These are phyloP conservation scores for Arctia plantaginis DNA, from an alignment of 2,888 invertebrate genomes.

Conservation along the genomic window DNA sequence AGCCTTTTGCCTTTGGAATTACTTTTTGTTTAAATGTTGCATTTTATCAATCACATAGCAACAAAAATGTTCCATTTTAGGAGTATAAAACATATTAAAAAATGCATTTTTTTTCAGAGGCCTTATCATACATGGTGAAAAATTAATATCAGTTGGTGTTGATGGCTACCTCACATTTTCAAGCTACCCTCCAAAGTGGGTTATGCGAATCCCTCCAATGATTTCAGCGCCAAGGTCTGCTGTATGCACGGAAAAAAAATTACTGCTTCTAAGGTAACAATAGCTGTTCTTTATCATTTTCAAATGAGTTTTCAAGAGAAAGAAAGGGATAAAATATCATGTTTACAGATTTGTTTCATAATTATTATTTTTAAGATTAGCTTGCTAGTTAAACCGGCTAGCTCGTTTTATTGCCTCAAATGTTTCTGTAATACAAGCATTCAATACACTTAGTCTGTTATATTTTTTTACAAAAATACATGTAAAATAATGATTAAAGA, in stretches of 20 bases:
- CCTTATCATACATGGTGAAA: conserved; percentile 88
- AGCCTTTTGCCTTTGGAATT: too few relatives aligned
- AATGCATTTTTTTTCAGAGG: conserved; percentile 77
- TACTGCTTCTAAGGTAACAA: conserved; percentile 84
- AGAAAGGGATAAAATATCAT: too few relatives aligned
- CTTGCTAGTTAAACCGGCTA: too few relatives aligned
- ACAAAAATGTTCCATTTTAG: background rate
- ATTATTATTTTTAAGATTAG: too few relatives aligned
- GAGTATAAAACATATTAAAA: background rate
- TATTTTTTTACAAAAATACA: too few relatives aligned
- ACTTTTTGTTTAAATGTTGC: too few relatives aligned
- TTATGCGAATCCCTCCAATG: conserved; percentile 91
- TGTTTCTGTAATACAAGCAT: too few relatives aligned
- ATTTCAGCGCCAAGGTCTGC: conserved; percentile 87
- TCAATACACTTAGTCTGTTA: too few relatives aligned
- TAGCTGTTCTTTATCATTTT: background rate
- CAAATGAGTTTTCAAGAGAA: background rate
- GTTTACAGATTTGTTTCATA: too few relatives aligned
- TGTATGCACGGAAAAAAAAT: conserved; percentile 83
- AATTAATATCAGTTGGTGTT: conserved; percentile 92
- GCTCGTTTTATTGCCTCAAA: too few relatives aligned
- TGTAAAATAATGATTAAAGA: too few relatives aligned
- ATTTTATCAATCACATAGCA: background rate
- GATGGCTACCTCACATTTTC: conserved; percentile 93
- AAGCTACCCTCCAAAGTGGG: conserved; percentile 89